phyloP scores from a whole-genome alignment of 2,113 vertebrate genomes.

The Alosa alosa region DNA sequence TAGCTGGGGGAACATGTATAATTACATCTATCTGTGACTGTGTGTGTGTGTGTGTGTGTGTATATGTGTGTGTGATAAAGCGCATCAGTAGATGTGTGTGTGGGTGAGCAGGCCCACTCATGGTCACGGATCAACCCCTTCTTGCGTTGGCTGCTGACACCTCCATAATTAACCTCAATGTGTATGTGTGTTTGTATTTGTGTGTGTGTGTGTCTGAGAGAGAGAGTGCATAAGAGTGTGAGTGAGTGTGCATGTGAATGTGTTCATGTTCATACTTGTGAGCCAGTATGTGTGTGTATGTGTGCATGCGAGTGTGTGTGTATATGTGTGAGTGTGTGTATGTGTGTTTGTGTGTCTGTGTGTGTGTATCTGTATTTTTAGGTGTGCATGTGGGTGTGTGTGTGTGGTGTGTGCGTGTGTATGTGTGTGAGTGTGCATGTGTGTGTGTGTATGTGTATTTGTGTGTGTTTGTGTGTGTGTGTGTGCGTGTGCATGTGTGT shows the following conservation, averaged over 20 bases:
- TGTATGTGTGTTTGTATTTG: not conserved
- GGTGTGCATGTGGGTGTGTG: constrained; percentile 15
- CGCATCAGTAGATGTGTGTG: not conserved
- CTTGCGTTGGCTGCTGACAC: not conserved
- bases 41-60: constrained; percentile 2
- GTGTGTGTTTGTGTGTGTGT: constrained; percentile 30
- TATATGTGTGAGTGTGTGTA: not conserved
- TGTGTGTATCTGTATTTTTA: not conserved
- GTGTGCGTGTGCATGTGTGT: constrained; percentile 28
- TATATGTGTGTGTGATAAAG: not conserved
- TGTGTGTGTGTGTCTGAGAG: not conserved
- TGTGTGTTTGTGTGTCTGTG: not conserved
- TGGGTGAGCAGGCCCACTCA: not conserved
- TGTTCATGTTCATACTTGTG: not conserved
- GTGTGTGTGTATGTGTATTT: constrained; percentile 29
- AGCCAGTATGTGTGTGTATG: not conserved
- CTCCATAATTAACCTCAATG: not conserved
- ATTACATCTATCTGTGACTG: not conserved
- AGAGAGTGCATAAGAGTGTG: not conserved
- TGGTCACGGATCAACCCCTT: not conserved
- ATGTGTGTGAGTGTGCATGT: constrained; percentile 15
- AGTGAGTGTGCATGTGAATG: not conserved
- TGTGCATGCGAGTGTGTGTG: not conserved
- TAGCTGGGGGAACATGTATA: not conserved
- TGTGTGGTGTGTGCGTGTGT: constrained; percentile 33